These are phyloP conservation scores for Poeciliopsis turneri DNA, from an alignment of 2,797 vertebrate genomes.

Conservation along the genomic window DNA sequence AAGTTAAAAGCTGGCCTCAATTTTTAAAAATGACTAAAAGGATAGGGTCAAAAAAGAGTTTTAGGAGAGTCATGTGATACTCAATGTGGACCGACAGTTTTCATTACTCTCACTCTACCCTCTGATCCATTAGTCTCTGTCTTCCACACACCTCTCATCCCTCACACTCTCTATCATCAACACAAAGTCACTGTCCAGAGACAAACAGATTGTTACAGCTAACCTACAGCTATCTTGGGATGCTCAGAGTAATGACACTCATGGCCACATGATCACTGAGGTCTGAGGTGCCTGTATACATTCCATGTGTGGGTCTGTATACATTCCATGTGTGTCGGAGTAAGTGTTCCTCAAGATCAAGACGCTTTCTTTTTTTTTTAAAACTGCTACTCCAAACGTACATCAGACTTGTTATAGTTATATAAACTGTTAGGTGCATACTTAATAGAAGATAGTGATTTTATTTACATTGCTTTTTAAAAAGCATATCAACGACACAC, in stretches of 20 bases:
- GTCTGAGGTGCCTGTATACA: constrained; percentile 34
- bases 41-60: constrained; percentile 30
- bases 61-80: constrained; percentile 35
- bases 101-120: constrained; percentile 45
- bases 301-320: constrained; percentile 16
- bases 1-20: constrained; percentile 11
- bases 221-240: constrained; percentile 72
- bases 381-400: neutral
- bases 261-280: constrained; percentile 67
- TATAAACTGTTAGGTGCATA: neutral
- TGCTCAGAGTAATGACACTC: constrained; percentile 73
- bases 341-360: neutral
- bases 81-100: constrained; percentile 53
- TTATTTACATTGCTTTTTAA: neutral
- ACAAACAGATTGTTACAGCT: constrained; percentile 69
- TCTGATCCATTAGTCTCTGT: constrained; percentile 34
- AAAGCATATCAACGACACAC: neutral
- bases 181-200: constrained; percentile 35
- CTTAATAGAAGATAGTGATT: neutral
- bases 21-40: constrained; percentile 15
- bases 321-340: constrained; percentile 1
- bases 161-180: constrained; percentile 27
- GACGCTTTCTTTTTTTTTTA: no score
- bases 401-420: neutral
- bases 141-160: constrained; percentile 42